phyloP scores from a whole-genome alignment of 2,113 vertebrate genomes.

The Enhydra lutris region DNA sequence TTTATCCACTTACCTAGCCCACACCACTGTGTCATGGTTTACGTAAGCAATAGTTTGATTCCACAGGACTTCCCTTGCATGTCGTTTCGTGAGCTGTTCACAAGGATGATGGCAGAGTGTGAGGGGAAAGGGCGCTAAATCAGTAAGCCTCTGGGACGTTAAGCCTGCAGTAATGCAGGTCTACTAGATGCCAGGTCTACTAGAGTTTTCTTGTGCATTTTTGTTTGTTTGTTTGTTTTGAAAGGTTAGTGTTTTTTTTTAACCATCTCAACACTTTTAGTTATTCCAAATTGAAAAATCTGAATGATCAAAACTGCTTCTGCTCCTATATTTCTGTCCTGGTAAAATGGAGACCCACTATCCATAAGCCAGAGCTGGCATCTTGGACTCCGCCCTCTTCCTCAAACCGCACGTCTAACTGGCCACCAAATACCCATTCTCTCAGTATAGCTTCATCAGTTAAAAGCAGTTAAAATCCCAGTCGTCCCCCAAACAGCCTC shows the following conservation, averaged over 20 bases:
- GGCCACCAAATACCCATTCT: background rate
- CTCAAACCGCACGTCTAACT: background rate
- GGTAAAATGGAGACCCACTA: background rate
- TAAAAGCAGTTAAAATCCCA: background rate
- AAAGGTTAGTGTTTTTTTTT: background rate
- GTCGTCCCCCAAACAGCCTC: background rate
- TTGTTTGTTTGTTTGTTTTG: background rate
- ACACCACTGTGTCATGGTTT: background rate
- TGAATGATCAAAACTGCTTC: background rate
- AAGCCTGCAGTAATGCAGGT: background rate
- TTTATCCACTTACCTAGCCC: background rate
- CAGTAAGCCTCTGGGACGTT: background rate
- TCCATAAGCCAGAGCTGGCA: background rate
- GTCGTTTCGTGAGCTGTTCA: background rate
- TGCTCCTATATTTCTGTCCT: background rate
- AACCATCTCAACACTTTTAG: conserved; percentile 35
- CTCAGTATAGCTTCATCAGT: background rate
- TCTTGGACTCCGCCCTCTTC: background rate
- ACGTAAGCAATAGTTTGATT: background rate
- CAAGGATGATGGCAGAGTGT: background rate
- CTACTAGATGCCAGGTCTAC: background rate
- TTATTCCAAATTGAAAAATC: conserved; percentile 12
- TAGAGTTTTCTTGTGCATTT: background rate
- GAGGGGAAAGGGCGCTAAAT: background rate
- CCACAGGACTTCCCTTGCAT: background rate